Evolutionary conservation across 2,888 invertebrate species (phyloP).

Genomic region (Drosophila suboccidentalis): DNA sequence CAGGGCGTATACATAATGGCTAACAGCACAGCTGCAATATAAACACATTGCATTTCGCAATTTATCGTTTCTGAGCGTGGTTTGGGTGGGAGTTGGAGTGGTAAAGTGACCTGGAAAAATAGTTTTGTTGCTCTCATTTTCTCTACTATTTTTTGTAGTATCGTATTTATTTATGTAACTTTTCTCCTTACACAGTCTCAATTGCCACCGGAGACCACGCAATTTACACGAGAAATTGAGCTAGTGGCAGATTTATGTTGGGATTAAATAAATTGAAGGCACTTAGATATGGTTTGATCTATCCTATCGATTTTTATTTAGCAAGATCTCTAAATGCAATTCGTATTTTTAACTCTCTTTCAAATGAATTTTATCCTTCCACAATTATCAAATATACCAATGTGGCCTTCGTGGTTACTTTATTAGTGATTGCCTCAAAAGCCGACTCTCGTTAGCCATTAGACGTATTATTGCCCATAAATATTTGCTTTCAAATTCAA

Average conservation of each 20-base stretch:
- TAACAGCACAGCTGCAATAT: slow-evolving; percentile 53
- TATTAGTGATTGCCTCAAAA: slow-evolving; percentile 21
- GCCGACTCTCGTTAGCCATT: slow-evolving; percentile 24
- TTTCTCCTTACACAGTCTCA: slow-evolving; percentile 43
- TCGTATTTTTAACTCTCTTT: neutral
- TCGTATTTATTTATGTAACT: slow-evolving; percentile 39
- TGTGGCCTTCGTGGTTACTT: neutral
- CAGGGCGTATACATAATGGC: slow-evolving; percentile 67
- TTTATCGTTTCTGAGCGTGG: slow-evolving; percentile 47
- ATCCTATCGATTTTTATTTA: neutral
- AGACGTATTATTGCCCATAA: slow-evolving; percentile 47
- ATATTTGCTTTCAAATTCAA: slow-evolving; percentile 59
- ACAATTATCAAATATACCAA: neutral
- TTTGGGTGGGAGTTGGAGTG: slow-evolving; percentile 1
- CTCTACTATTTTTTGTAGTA: neutral
- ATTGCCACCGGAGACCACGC: slow-evolving; percentile 36
- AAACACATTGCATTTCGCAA: slow-evolving; percentile 54
- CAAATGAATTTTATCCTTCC: too few relatives aligned
- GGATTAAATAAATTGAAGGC: slow-evolving; percentile 15
- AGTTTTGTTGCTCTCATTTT: slow-evolving; percentile 49
- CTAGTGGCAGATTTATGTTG: slow-evolving; percentile 10
- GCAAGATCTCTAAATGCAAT: neutral
- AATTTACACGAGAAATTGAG: slow-evolving; percentile 37
- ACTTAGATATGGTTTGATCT: too few relatives aligned
- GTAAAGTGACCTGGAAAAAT: slow-evolving; percentile 49